Evolutionary conservation across 2,113 vertebrate genomes (phyloP).

Genomic region (Ceyx cyanopectus): DNA sequence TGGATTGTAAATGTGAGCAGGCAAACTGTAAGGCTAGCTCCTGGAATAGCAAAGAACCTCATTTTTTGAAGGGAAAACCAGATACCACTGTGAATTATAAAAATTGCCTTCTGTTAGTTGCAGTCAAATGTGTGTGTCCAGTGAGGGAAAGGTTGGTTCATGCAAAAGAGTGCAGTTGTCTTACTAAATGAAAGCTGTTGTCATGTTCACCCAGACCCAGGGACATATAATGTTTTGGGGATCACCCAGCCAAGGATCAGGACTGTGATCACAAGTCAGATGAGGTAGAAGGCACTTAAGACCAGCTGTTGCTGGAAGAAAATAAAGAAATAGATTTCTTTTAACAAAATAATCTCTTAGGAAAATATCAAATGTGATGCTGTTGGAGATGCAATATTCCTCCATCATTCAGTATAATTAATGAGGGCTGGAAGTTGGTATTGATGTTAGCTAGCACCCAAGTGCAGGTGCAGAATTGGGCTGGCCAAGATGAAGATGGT

Average conservation of each 20-base stretch:
- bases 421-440: neutral
- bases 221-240: neutral
- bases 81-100: neutral
- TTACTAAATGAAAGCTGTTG: neutral
- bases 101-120: neutral
- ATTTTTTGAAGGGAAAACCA: neutral
- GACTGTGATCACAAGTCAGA: neutral
- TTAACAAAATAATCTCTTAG: neutral
- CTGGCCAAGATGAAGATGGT: neutral
- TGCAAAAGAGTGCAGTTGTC: neutral
- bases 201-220: neutral
- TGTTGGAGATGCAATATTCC: neutral
- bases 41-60: neutral
- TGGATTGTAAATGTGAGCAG: neutral
- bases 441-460: neutral
- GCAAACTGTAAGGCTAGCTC: neutral
- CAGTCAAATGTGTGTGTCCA: neutral
- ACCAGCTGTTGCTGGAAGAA: neutral
- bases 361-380: neutral
- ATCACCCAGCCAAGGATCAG: neutral
- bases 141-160: neutral
- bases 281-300: neutral
- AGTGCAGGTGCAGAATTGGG: slow-evolving; percentile 1
- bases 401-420: neutral
- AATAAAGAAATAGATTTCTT: neutral